Base-by-base conservation (phyloP, 2,113 vertebrate genomes). In the Dasyornis broadbenti region DNA sequence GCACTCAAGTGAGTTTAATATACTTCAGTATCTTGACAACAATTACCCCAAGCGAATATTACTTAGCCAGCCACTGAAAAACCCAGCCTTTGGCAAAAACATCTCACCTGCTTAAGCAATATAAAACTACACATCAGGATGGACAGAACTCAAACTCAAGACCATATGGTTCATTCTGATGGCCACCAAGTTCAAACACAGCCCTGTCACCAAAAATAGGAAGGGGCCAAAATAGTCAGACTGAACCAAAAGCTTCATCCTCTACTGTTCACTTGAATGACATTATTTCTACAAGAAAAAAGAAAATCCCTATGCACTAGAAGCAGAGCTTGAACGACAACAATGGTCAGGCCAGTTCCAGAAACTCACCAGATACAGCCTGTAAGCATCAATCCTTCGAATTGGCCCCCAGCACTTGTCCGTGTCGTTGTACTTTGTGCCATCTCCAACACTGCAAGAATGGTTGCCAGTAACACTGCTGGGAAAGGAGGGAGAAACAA, bases 381-480 rank as follows among this genome's bases (percentile, higher is more conserved):
- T 98, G 98, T 99, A 99, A 19, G 99, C 99, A 54, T 99, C 98
- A 81, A 98, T 98, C 23, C 99, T 97, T 6, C 98, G 98, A 82
- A 99, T 98, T 2, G 98, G 96, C 8, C 99, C 99, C 99, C 99
- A 99, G 97, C 99, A 99, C 9, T 88, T 95, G 50, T 99, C 99
- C 0, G 99, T 99, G 77, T 99, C 99, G 0, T 99, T 99, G 97
- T 98, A 98, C 95, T 98, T 99, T 73, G 98, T 92, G 75, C 98
- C 95, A 20, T 97, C 97, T 79, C 98, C 98, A 52, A 98, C 97
- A 3, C 97, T 98, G 86, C 99, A 99, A 28, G 99, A 99, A 94
- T 99, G 98, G 65, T 99, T 99, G 82, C 98, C 98, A 40, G 92
- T 92, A 69, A 92, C 79, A 86, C 95, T 97, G 83, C 96, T 97